phyloP scores from a whole-genome alignment of 2,113 vertebrate genomes.

The Ancistrus triradiatus region DNA sequence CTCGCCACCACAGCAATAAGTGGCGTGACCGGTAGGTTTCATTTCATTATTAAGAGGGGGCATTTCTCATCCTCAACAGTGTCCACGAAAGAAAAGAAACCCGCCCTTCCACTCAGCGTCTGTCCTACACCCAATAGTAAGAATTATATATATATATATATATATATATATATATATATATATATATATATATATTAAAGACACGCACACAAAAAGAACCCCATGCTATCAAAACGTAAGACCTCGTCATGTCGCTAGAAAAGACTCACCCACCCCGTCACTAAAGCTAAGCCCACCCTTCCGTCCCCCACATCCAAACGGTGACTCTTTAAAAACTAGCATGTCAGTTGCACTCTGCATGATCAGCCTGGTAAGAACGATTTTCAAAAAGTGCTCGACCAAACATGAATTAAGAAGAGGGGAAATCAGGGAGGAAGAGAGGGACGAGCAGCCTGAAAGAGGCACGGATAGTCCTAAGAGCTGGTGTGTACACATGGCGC shows the following conservation, averaged over 20 bases:
- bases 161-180: no score
- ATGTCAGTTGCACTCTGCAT: constrained; percentile 47
- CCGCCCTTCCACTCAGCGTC: no score
- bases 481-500: constrained; percentile 28
- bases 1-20: background rate
- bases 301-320: constrained; percentile 22
- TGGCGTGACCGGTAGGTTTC: background rate
- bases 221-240: constrained; percentile 22
- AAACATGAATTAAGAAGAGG: constrained; percentile 55
- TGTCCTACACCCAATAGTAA: no score
- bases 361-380: constrained; percentile 48
- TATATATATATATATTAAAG: no score
- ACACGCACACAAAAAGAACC: constrained; percentile 24
- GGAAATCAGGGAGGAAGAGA: constrained; percentile 4
- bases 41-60: background rate
- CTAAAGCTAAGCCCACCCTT: background rate
- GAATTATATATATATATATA: no score
- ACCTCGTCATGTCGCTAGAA: constrained; percentile 15
- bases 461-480: constrained; percentile 6
- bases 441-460: constrained; percentile 6
- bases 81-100: no score
- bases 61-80: background rate
- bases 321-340: constrained; percentile 32
- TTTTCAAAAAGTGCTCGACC: constrained; percentile 64
- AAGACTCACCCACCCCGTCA: constrained; percentile 10